phyloP scores from a whole-genome alignment of 2,113 vertebrate species.

The Chaetorhynchus papuensis region DNA sequence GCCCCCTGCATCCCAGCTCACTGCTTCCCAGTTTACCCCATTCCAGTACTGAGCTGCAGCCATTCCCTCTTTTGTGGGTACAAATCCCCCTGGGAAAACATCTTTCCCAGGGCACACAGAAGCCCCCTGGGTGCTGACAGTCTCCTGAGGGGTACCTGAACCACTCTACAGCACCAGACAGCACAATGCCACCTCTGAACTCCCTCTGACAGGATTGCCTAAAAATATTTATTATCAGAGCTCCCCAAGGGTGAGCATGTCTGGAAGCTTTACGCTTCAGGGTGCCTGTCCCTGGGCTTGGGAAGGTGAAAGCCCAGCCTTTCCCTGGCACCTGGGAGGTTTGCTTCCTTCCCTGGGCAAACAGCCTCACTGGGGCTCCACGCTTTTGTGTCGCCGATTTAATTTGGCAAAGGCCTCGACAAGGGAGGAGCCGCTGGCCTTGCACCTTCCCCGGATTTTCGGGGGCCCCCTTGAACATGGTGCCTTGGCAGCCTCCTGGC shows the following conservation, averaged over 20 bases:
- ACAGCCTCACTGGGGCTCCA: not conserved
- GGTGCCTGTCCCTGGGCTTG: accelerated
- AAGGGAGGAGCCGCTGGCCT: not conserved
- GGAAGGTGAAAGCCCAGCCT: not conserved
- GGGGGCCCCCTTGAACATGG: accelerated
- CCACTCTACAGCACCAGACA: not conserved
- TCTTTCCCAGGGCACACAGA: not conserved
- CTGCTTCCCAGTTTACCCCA: not conserved
- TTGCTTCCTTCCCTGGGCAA: conserved; percentile 5
- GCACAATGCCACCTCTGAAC: not conserved
- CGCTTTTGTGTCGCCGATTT: not conserved
- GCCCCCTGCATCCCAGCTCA: not conserved
- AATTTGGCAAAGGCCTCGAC: not conserved
- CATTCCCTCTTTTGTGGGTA: not conserved
- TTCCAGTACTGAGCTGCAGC: not conserved
- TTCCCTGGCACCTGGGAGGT: not conserved
- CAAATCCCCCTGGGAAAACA: not conserved
- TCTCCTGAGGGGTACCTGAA: not conserved
- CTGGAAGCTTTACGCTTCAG: accelerated
- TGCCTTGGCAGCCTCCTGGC: not conserved
- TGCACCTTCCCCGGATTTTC: not conserved
- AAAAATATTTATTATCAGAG: not conserved
- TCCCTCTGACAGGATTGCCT: not conserved
- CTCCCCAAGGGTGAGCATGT: accelerated
- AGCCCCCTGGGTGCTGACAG: not conserved